Evolutionary conservation across 2,113 vertebrate species (phyloP).

Genomic region (Pangasianodon hypophthalmus): DNA sequence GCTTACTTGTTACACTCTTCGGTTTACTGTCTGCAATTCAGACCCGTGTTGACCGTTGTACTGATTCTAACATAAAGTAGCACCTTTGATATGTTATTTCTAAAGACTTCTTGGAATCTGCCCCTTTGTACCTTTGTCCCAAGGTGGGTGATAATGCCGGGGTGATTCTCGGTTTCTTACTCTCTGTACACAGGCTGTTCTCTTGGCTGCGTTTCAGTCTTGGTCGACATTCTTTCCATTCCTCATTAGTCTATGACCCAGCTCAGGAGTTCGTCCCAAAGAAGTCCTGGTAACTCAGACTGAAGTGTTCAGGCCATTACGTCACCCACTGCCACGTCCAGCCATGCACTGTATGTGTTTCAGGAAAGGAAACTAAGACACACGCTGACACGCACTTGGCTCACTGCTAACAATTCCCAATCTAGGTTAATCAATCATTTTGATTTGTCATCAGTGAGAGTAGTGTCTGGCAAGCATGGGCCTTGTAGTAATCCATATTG

Average conservation of each 20-base stretch:
- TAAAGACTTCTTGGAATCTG: not conserved
- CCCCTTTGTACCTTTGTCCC: conserved; percentile 21
- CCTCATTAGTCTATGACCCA: conserved; percentile 62
- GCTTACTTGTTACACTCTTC: not conserved
- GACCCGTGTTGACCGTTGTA: not conserved
- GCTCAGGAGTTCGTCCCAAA: conserved; percentile 21
- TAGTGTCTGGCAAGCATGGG: not conserved
- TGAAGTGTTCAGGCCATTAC: conserved; percentile 70
- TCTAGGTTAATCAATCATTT: not conserved
- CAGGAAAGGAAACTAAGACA: conserved; percentile 48
- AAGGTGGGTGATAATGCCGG: not conserved
- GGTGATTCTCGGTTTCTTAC: conserved; percentile 15
- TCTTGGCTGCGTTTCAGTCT: conserved; percentile 19
- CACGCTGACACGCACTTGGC: conserved; percentile 11
- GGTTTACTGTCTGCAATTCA: not conserved
- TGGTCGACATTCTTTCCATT: conserved; percentile 67
- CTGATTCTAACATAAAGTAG: not conserved
- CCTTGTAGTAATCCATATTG: not conserved
- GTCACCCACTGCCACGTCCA: conserved; percentile 66
- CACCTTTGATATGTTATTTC: not conserved
- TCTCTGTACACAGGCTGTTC: not conserved
- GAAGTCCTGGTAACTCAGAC: conserved; percentile 41
- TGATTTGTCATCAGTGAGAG: conserved; percentile 10
- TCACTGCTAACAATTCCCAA: not conserved
- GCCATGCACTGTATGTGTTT: conserved; percentile 47